phyloP scores from a whole-genome alignment of 2,888 invertebrate genomes.

The Philereme transversata region DNA sequence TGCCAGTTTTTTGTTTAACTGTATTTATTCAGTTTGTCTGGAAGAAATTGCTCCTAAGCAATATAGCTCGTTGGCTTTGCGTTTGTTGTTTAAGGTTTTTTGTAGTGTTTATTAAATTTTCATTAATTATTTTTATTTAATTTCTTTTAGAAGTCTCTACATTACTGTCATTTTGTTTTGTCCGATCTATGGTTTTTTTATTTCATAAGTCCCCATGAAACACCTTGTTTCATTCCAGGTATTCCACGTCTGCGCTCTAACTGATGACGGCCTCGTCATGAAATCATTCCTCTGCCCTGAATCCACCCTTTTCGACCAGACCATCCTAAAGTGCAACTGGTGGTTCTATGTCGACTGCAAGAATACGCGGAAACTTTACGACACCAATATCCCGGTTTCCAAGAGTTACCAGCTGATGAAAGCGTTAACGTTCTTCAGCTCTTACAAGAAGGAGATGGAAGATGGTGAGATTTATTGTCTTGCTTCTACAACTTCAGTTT shows the following conservation, averaged over 20 bases:
- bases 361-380: constrained; percentile 90
- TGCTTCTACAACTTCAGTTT: background rate
- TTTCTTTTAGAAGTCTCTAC: too few species aligned
- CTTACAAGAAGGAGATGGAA: constrained; percentile 88
- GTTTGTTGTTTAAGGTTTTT: too few species aligned
- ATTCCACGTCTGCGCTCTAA: constrained; percentile 95
- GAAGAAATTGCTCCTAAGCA: too few species aligned
- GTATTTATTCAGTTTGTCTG: too few species aligned
- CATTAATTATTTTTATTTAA: too few species aligned
- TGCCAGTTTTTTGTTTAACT: too few species aligned
- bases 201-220: too few species aligned
- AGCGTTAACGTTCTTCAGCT: constrained; percentile 94
- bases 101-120: too few species aligned
- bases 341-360: constrained; percentile 97
- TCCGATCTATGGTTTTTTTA: too few species aligned
- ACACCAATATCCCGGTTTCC: constrained; percentile 95
- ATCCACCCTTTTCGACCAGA: constrained; percentile 95
- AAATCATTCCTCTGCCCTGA: constrained; percentile 96
- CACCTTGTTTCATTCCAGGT: constrained; percentile 82
- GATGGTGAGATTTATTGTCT: constrained; percentile 49
- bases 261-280: constrained; percentile 94
- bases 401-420: constrained; percentile 97
- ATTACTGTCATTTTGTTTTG: too few species aligned
- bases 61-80: too few species aligned
- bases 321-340: constrained; percentile 96